These are phyloP conservation scores for Homarus americanus DNA, from an alignment of 1,140 invertebrate genomes.

Conservation along the genomic window DNA sequence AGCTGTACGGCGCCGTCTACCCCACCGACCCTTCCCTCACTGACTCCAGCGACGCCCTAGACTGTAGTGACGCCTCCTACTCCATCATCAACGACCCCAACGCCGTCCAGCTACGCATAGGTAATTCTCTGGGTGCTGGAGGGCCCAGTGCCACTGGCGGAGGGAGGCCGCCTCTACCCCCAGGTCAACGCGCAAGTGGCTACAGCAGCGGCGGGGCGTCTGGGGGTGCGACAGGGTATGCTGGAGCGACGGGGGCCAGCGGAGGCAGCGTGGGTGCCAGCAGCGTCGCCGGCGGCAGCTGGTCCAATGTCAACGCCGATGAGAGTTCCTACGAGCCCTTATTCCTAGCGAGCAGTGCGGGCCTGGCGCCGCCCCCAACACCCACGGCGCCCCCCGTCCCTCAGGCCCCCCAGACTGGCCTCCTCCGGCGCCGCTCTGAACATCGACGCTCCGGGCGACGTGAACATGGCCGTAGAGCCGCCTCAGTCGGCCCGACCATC, in stretches of 20 bases:
- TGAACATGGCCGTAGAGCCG: slow-evolving; percentile 60
- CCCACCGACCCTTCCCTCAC: slow-evolving; percentile 29
- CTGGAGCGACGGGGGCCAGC: too few species aligned
- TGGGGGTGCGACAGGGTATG: neutral
- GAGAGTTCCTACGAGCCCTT: slow-evolving; percentile 71
- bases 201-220: slow-evolving; percentile 18
- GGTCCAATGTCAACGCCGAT: neutral
- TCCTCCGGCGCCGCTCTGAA: slow-evolving; percentile 65
- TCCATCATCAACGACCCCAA: slow-evolving; percentile 29
- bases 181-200: slow-evolving; percentile 25
- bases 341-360: slow-evolving; percentile 60
- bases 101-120: slow-evolving; percentile 50
- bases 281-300: neutral
- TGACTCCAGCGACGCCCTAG: slow-evolving; percentile 3
- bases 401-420: slow-evolving; percentile 73
- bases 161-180: slow-evolving; percentile 48
- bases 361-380: slow-evolving; percentile 37
- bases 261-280: too few species aligned
- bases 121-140: slow-evolving; percentile 71
- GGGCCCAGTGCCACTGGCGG: slow-evolving; percentile 27
- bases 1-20: slow-evolving; percentile 51
- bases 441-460: slow-evolving; percentile 64
- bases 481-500: slow-evolving; percentile 65
- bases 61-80: slow-evolving; percentile 7
- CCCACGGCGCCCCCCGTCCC: slow-evolving; percentile 46